Percentiles rank a stretch among this genome's conserved stretches.
Evolutionary conservation across 2,888 invertebrate species (phyloP).

Genomic region (Carcina quercana): DNA sequence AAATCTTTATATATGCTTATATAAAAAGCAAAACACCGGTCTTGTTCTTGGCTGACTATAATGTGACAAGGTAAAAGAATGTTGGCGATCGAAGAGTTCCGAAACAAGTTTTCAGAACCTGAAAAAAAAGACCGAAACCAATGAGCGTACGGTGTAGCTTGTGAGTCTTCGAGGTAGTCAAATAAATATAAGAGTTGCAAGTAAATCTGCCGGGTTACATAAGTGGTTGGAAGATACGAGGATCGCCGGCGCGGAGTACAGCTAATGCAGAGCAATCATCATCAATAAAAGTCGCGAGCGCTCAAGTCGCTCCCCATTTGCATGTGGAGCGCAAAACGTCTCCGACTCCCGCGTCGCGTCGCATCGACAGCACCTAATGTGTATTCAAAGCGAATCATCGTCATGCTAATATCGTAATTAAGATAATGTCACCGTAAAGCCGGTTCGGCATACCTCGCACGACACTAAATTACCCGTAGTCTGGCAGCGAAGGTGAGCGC

Average conservation of each 20-base stretch:
- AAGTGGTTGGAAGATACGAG: conserved; percentile 7
- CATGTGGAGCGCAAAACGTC: conserved; percentile 29
- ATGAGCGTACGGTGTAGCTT: not conserved
- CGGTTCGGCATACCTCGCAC: conserved; percentile 14
- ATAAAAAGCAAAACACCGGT: too few relatives aligned
- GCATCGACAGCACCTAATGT: conserved; percentile 27
- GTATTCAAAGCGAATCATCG: conserved; percentile 44
- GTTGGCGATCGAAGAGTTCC: too few relatives aligned
- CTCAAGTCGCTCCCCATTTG: conserved; percentile 21
- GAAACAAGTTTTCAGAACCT: too few relatives aligned
- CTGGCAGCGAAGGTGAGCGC: conserved; percentile 11
- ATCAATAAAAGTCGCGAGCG: conserved; percentile 15
- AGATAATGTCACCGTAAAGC: conserved; percentile 47
- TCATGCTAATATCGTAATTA: conserved; percentile 55
- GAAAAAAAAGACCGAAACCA: too few relatives aligned
- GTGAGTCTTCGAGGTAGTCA: too few relatives aligned
- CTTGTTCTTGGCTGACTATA: too few relatives aligned
- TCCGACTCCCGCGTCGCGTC: conserved; percentile 16
- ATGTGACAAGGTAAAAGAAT: too few relatives aligned
- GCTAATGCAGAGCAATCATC: conserved; percentile 11
- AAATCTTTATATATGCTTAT: too few relatives aligned
- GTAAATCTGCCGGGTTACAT: conserved; percentile 6
- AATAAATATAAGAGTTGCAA: too few relatives aligned
- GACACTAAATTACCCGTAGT: conserved; percentile 12
- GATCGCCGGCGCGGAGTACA: too few relatives aligned